Base-by-base conservation (phyloP, 1,140 invertebrate species). In the Diabrotica virgifera region DNA sequence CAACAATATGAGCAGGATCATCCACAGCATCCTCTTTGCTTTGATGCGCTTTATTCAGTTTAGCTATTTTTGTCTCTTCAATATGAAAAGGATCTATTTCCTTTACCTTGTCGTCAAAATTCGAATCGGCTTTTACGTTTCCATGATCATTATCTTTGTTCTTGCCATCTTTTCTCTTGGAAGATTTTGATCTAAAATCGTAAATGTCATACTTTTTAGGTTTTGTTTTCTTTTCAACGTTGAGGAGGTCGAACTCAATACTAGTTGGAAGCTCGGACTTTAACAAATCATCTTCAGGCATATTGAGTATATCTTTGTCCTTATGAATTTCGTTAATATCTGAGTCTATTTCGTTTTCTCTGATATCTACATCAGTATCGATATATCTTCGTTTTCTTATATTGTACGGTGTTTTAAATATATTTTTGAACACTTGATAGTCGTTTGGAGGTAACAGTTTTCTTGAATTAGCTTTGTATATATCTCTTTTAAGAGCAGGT, bases 321-420 rank as follows among this genome's bases (percentile, higher is more conserved):
- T 62, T 62, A 6, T 57, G 51, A 46, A 55, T 52, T 12, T 55
- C 59, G 46, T 63, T 58, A 14, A 57, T 37, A 38, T 10, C 11
- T 10, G 10, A 24, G 64, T 66, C 71, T 13, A 72, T 70, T 40
- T 68, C 65, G 46, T 73, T 71, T 50, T 73, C 70, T 64, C 9
- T 0, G 65, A 66, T 46, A 63, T 53, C 36, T 56, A 59, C 35
- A 14, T 63, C 59, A 9, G 36, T 36, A 14, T 58, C 61, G 2
- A 65, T 46, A 36, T 54, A 52, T 61, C 51, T 14, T n/a, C 51
- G 36, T 40, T 38, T 62, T 24, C 60, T 62, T 14, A 12, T n/a
- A 11, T 65, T 53, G 40, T 52, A 35, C 13, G 50, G 37, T 57
- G 12, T 46, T 12, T 35, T 38, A 6, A 56, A 13, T 2, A 51